phyloP scores from a whole-genome alignment of 1,140 invertebrate species.

The Apis florea region DNA sequence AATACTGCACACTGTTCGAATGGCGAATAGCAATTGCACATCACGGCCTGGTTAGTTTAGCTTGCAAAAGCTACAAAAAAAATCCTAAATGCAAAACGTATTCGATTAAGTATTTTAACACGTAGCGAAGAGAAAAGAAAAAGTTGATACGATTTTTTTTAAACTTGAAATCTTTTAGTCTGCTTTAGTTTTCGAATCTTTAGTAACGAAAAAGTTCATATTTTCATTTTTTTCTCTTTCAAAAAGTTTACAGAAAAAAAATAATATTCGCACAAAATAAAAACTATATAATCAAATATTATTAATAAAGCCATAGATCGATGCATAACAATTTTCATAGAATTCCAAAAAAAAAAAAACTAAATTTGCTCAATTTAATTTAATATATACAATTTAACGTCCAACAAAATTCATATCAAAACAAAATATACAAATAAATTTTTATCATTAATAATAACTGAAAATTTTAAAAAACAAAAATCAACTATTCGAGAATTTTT shows the following conservation, averaged over 20 bases:
- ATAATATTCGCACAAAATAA: no score
- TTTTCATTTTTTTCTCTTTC: no score
- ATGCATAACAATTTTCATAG: no score
- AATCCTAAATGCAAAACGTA: neutral
- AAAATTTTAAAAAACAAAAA: neutral
- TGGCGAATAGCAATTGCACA: slow-evolving; percentile 13
- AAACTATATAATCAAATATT: no score
- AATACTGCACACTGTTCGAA: slow-evolving; percentile 28
- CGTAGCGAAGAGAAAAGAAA: neutral
- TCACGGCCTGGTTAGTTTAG: neutral
- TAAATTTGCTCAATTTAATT: neutral
- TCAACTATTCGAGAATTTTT: neutral
- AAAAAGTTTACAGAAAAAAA: no score
- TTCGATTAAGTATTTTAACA: neutral
- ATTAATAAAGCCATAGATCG: no score
- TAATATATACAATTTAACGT: neutral
- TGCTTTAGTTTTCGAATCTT: neutral
- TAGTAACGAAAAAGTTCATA: neutral
- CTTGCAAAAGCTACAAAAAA: slow-evolving; percentile 1
- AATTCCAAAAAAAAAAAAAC: no score
- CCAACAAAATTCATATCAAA: neutral
- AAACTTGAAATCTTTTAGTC: neutral
- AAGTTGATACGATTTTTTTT: neutral
- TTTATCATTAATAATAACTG: neutral
- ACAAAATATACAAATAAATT: no score